Base-by-base conservation (phyloP, 2,113 vertebrate genomes). In the Laticauda colubrina region DNA sequence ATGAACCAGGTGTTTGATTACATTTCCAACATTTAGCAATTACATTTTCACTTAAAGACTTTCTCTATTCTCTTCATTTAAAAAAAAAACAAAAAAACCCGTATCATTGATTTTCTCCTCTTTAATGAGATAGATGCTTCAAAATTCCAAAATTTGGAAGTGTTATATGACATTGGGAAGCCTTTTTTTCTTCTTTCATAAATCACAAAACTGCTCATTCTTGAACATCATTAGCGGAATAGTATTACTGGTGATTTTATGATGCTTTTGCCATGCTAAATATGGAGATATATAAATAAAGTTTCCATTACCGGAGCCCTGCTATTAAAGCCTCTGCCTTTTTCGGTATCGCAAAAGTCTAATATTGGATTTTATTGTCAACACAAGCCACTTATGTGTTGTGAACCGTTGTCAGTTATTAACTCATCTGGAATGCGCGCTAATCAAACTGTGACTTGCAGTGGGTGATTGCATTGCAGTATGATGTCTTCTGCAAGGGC, bases 401-500 rank as follows among this genome's bases (percentile, higher is more conserved):
- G 34, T 56, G 29, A 64, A 12, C 89, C 45, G 20, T 3, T 94
- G 2, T 64, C 9, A 87, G 8, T 89, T 92, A 85, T 88, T 91
- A 92, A 89, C 43, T 89, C 48, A 56, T 21, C 20, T 87, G 29
- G 43, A 91, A 93, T 91, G 43, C 2, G 11, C 34, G 1, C 9
- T 94, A 29, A 87, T 59, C 26, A 93, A 92, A 94, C 4, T 92
- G 48, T 55, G 3, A 29, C 85, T 56, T 29, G 45, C 0, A 0
- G 5, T 39, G n/a, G 53, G 0, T 14, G 87, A 90, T 90, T 92
- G 90, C 23, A 56, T 12, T 93, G 15, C 21, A 45, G 21, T 29
- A 86, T 59, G 14, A 29, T 57, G 39, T 45, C 2, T 91, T 91
- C 93, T 90, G 1, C 18, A 92, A 95, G 91, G 89, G 3, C 29